Evolutionary conservation across 2,113 vertebrate genomes (phyloP).

Genomic region (Phocoena phocoena): DNA sequence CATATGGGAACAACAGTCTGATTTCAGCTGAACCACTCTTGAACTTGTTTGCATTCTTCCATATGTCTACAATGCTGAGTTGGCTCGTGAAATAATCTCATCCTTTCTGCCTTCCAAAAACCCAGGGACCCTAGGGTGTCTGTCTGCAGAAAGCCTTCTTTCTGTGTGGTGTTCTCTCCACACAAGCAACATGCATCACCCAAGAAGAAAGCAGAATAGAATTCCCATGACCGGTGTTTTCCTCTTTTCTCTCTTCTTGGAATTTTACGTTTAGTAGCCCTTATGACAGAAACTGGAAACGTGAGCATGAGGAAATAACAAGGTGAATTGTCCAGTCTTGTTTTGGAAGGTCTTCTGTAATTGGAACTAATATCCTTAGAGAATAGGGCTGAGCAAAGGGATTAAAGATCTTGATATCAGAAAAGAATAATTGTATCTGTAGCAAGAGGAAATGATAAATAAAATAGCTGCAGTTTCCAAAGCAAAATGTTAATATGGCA

Average conservation of each 20-base stretch:
- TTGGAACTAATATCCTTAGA: background rate
- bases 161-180: background rate
- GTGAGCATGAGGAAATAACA: background rate
- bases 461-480: background rate
- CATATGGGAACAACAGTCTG: background rate
- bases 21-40: background rate
- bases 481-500: background rate
- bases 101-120: background rate
- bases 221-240: background rate
- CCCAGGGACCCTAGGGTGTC: background rate
- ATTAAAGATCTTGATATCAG: background rate
- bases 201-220: background rate
- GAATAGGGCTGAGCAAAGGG: background rate
- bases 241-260: background rate
- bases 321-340: background rate
- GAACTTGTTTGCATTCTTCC: background rate
- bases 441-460: background rate
- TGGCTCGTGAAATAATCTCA: background rate
- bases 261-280: background rate
- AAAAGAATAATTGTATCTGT: background rate
- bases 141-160: fast-evolving
- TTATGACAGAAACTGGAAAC: background rate
- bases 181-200: fast-evolving
- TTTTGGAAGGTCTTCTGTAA: background rate
- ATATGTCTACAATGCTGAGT: background rate